Evolutionary conservation across 2,113 vertebrate species (phyloP), one percentile per base, ranked within the genome.

Genomic region (Pelobates fuscus): DNA sequence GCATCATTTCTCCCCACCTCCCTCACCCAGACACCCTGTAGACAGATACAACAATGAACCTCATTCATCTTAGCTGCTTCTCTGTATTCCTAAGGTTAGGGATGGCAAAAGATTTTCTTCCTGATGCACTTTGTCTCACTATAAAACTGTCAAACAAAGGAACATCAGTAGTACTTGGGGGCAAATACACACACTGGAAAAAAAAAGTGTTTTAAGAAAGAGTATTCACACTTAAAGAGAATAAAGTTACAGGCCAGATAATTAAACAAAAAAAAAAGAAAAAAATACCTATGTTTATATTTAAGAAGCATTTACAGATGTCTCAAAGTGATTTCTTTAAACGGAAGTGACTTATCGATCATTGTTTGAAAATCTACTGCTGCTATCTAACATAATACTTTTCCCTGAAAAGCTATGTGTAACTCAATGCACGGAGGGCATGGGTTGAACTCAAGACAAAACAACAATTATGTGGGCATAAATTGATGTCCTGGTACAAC

Each of bases 1-100:
- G 84, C 77, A 43, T 82, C 79, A 81, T 80, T 79, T 77, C 80
- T 81, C 64, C 81, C 78, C 84, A 87, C 87, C 83, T 88, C 86
- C 71, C 82, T 84, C 11, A 0, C 44, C 68, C 65, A 77, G 73
- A 77, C 73, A 77, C 73, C 73, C 73, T 67, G 73, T 66, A 77
- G 73, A 77, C 73, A 77, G 73, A 68, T 68, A 57, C 55, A 77
- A 77, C 73, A 77, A 77, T 77, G 57, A 61, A 52, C 23, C 59
- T 66, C 65, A 77, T 77, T 77, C 73, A 77, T 77, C 73, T 76
- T 32, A 20, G 5, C 73, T 37, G 55, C 57, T 68, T 25, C 30
- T 77, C 64, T 77, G 73, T 77, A 68, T 68, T 77, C 55, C 62
- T 77, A 32, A 68, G 73, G 73, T 68, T 68, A 49, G 57, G 52